Conservation (phyloP, 2,797 vertebrate species). For the Gila robusta region DNA sequence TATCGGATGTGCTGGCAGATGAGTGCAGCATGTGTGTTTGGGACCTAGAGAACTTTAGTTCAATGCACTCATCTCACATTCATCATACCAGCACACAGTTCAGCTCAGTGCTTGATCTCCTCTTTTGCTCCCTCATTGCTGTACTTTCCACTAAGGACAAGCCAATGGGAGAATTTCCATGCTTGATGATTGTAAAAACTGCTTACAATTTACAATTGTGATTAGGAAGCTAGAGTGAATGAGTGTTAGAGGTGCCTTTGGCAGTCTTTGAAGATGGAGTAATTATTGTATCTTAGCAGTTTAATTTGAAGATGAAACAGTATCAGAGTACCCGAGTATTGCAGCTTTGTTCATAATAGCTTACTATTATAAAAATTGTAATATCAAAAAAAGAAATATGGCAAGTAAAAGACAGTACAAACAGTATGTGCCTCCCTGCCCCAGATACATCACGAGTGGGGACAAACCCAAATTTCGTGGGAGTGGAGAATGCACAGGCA, state of each 20-base stretch:
- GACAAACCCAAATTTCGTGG: neutral
- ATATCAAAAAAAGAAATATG: too few species aligned
- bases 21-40: conserved; percentile 8
- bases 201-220: conserved; percentile 38
- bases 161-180: conserved; percentile 42
- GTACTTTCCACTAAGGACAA: conserved; percentile 22
- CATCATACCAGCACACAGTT: conserved; percentile 46
- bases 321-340: neutral
- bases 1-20: conserved; percentile 45
- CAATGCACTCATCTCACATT: conserved; percentile 28
- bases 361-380: neutral
- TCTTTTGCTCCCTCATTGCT: conserved; percentile 1
- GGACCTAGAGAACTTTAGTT: conserved; percentile 15
- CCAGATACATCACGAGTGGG: neutral
- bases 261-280: neutral
- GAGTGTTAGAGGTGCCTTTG: conserved; percentile 18
- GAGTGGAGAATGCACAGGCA: neutral
- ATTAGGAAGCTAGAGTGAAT: conserved; percentile 36
- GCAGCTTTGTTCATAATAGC: neutral
- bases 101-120: conserved; percentile 21
- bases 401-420: too few species aligned
- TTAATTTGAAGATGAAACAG: neutral
- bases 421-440: too few species aligned
- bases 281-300: neutral
- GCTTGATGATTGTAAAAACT: conserved; percentile 48